Conservation (phyloP, 92 coral and sea anemone species). For the Blastomussa wellsi region DNA sequence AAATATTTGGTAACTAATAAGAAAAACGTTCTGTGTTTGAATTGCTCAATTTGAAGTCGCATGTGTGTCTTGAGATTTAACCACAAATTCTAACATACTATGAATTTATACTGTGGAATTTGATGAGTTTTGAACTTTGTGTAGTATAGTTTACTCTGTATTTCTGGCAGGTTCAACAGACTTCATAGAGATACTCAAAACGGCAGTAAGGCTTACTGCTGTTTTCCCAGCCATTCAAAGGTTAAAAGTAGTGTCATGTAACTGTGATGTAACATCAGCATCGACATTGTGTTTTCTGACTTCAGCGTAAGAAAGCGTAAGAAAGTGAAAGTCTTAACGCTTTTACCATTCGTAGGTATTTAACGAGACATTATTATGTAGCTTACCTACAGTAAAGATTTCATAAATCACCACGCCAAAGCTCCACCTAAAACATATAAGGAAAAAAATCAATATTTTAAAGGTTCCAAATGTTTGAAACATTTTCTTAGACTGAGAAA, state of each 20-base stretch:
- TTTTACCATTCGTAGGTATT: not conserved
- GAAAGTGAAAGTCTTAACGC: not conserved
- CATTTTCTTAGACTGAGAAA: no score
- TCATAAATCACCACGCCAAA: constrained; percentile 71
- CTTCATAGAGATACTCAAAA: not conserved
- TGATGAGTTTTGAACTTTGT: not conserved
- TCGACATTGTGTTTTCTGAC: not conserved
- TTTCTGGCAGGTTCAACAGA: not conserved
- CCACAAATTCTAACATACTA: no score
- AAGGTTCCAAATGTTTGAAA: not conserved
- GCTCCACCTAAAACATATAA: constrained; percentile 55
- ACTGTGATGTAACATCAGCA: not conserved
- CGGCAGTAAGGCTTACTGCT: no score
- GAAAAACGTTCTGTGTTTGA: not conserved
- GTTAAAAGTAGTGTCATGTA: no score
- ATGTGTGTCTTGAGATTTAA: not conserved
- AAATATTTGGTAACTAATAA: not conserved
- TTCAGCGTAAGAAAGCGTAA: not conserved
- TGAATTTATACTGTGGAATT: no score
- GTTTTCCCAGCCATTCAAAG: not conserved
- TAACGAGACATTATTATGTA: no score
- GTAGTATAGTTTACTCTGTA: not conserved
- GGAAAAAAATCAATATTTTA: not conserved
- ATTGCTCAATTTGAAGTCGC: not conserved
- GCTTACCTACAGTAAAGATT: constrained; percentile 69